Base-by-base conservation (phyloP, 2,888 invertebrate genomes). In the Polydesmus complanatus region DNA sequence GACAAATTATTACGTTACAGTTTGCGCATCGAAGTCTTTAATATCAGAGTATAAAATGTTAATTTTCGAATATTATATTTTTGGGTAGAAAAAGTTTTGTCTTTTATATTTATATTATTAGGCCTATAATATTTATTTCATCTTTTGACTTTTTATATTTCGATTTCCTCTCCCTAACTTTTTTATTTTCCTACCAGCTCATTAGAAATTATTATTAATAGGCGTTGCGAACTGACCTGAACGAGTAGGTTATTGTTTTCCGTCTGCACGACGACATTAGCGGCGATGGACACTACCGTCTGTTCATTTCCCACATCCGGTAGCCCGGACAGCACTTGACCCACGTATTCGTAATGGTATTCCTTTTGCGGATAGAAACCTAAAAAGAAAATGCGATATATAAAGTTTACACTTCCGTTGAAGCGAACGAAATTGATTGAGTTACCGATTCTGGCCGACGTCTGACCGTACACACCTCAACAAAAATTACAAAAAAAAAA, bases 251-350 rank as follows among this genome's bases (percentile, higher is more conserved):
- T 63, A 14, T 64, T 62, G 47, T 66, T 62, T 21, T 66, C 56
- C 19, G 69, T 64, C 58, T 72, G 70, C 3, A 71, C 61, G 18
- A 64, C 51, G 19, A 70, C 64, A 25, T 66, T 55, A 3, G 67
- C 64, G 11, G 63, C 66, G 21, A 60, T 55, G 18, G 53, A 47
- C 47, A 60, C 60, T 8, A 26, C 60, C 18, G 47, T 23, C 26
- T 48, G 47, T 8, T 60, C 60, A 48, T 60, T 60, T 19, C 23
- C 55, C 47, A 60, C 60, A 49, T 54, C 48, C 1, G 60, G 60
- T 21, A 60, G 25, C n/a, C 60, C 60, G 37, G 50, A 25, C 47
- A 23, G 22, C 2, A 60, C 60, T 49, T 60, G 60, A 19, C 60
- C 60, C 25, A 49, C 47, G 55, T 60, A 60, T 48, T 60, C 60